Base-by-base conservation (phyloP, 2,113 vertebrate genomes). In the Heloderma charlesbogerti region DNA sequence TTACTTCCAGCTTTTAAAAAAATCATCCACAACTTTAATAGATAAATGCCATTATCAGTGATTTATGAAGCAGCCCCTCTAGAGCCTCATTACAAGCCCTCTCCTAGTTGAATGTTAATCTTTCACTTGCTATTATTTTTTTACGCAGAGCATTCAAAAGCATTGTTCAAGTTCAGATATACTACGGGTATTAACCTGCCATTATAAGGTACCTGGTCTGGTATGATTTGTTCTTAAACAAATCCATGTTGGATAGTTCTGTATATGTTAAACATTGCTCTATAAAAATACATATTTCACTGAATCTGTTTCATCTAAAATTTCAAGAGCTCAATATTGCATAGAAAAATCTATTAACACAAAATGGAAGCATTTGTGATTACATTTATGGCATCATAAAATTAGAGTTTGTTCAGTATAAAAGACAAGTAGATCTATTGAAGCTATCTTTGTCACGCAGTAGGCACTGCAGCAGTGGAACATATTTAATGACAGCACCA, bases 381-480 rank as follows among this genome's bases (percentile, higher is more conserved):
- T 90, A 86, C 89, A 90, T 90, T 80, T 86, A 86, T 86, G 63
- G 84, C 84, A 90, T 86, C 89, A 80, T 90, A 90, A 90, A 90
- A 90, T 90, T 86, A 90, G 84, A 86, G 82, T 78, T 84, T 84
- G 74, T 54, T 57, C 48, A 57, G 72, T 88, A 69, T 84, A 91
- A 91, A 91, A 88, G 92, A 90, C 86, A 91, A 88, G 93, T 71
- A 3, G 2, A 40, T 60, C 90, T 92, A 91, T 71, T 87, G 94
- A 94, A 94, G 88, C 89, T 92, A 78, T 93, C 94, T 95, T 95
- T 4, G 4, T 94, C 92, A 91, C 86, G 94, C 87, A 94, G 92
- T 92, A 95, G 92, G 94, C 94, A 84, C 37, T n/a, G 87, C 43
- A 43, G 37, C 90, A 88, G 77, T 72, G 86, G 88, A 94, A 93